Percentiles rank a stretch among this genome's conserved stretches.
Conservation (phyloP, 1,140 invertebrate species). For the Homarus americanus region DNA sequence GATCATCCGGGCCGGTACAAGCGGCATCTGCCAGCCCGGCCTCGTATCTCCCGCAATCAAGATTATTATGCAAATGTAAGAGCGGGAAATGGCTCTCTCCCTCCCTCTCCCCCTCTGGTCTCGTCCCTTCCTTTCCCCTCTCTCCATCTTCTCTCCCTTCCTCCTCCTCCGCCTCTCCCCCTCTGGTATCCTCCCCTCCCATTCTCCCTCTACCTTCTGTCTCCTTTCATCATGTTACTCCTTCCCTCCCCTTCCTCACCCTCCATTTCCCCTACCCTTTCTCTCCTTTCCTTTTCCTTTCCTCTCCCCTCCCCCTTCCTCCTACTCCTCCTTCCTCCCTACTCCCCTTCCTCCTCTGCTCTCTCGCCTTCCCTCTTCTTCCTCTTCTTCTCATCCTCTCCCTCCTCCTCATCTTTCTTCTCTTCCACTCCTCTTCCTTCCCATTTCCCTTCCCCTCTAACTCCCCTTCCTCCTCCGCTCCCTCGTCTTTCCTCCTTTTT, state of each 20-base stretch:
- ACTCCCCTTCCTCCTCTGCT: neutral
- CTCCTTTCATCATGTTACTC: no score
- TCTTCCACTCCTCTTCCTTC: neutral
- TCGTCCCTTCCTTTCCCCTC: neutral
- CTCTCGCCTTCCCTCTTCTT: neutral
- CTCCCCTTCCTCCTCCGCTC: neutral
- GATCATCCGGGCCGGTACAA: neutral
- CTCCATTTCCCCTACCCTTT: neutral
- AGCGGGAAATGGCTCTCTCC: neutral
- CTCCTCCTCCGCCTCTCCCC: neutral
- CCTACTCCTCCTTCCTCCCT: neutral
- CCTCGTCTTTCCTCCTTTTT: neutral
- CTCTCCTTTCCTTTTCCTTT: neutral
- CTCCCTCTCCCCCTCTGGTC: neutral
- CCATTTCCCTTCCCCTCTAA: neutral
- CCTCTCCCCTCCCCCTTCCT: neutral
- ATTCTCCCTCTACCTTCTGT: neutral
- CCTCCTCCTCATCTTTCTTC: neutral
- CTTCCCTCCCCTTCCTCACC: neutral
- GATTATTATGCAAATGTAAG: conserved; percentile 42
- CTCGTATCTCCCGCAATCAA: conserved; percentile 42
- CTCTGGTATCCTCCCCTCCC: neutral
- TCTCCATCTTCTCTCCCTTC: neutral
- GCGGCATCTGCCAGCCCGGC: neutral
- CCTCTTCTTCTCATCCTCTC: neutral